Base-by-base conservation (phyloP, 2,888 invertebrate species). In the Andrena fulva region DNA sequence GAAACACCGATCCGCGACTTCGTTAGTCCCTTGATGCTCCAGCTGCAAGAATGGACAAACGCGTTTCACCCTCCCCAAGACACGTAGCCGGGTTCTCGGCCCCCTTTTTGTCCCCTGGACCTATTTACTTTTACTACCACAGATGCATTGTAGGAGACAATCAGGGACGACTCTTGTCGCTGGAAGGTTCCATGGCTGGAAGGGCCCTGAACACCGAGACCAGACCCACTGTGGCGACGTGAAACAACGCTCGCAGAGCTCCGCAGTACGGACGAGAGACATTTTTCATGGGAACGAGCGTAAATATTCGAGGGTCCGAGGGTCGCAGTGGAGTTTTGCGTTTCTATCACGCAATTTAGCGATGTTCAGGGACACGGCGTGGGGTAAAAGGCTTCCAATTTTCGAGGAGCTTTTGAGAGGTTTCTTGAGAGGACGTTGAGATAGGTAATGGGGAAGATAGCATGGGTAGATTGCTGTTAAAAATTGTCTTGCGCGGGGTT, bases 101-200 rank as follows among this genome's bases (percentile, higher is more conserved):
- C 80, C 62, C 80, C 68, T 84, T 78, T 75, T 71, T 70, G 66
- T 60, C 60, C 52, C 35, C 80, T 68, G 33, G 62, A 27, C 73
- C 74, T 72, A 77, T 84, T 84, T 75, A 66, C 62, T 69, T 79
- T 27, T 71, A 85, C 85, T 48, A 80, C 27, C 50, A 75, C 84
- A 66, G 5, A 20, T 20, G 48, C 69, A 64, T 10, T 0, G 60
- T 6, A 72, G 10, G 52, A 69, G n/a, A 67, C 59, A 69, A 73
- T 66, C 77, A 85, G 80, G 80, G 84, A 35, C 80, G 84, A 69
- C 84, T 54, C 50, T 80, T 54, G 42, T 16, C 10, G 29, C 50
- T 42, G 5, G 7, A 63, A 72, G 52, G 3, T 50, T 63, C 29
- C 4, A 10, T 56, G 16, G 0, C 29, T 62, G 52, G 24, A 50